phyloP scores from a whole-genome alignment of 2,797 vertebrate species.

The Gallirallus australis region DNA sequence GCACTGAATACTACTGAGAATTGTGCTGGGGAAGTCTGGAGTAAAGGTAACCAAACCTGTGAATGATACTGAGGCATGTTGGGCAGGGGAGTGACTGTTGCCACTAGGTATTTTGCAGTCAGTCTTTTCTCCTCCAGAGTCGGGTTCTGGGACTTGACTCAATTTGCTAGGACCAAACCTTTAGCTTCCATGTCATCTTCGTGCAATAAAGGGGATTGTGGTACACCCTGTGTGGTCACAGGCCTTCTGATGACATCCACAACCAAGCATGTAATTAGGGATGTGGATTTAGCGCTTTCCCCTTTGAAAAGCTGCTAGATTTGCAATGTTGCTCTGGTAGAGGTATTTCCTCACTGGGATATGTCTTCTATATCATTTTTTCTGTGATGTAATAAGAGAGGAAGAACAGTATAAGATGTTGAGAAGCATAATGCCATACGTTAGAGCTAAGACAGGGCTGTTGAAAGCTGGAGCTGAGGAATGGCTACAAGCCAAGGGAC shows the following conservation, averaged over 20 bases:
- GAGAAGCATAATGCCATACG: rapidly evolving
- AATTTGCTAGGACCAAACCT: not conserved
- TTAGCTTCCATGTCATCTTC: not conserved
- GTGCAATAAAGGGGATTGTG: not conserved
- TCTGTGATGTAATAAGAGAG: not conserved
- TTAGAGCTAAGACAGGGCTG: not conserved
- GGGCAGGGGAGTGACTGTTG: not conserved
- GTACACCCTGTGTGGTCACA: not conserved
- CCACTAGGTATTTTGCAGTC: not conserved
- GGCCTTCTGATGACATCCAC: not conserved
- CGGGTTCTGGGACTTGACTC: not conserved
- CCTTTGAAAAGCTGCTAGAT: not conserved
- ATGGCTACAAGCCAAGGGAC: not conserved
- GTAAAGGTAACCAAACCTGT: not conserved
- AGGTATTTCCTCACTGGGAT: not conserved
- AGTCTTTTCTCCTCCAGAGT: not conserved
- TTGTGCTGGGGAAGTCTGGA: not conserved
- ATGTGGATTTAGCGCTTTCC: not conserved
- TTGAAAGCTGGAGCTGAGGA: not conserved
- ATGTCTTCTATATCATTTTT: not conserved
- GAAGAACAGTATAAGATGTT: not conserved
- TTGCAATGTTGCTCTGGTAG: not conserved
- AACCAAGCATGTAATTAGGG: not conserved
- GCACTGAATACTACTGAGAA: not conserved
- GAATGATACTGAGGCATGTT: not conserved